Base-by-base conservation (phyloP, 2,797 vertebrate species). In the Bucorvus abyssinicus region DNA sequence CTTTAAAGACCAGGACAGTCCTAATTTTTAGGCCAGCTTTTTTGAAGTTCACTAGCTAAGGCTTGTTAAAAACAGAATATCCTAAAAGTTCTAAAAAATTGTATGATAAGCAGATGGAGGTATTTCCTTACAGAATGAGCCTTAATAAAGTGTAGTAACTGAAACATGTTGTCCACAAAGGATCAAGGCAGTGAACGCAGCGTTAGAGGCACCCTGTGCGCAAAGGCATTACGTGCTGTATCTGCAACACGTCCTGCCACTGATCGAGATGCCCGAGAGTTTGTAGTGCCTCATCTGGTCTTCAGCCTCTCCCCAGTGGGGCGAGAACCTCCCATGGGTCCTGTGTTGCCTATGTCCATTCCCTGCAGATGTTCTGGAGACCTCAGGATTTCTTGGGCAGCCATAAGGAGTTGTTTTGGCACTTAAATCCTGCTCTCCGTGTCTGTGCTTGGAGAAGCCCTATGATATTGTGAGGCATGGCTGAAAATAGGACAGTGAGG, bases 31-130 rank as follows among this genome's bases (percentile, higher is more conserved):
- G 42, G 60, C 49, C 75, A 89, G 85, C 75, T 87, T 80, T 64
- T 94, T 92, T 76, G 77, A 92, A 91, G 64, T 90, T 79, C 60
- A 60, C 49, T 57, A 40, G 81, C 75, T 88, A 87, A 92, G 74
- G 14, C 78, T 79, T 94, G 55, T 84, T 90, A 88, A 94, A 93
- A 89, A 56, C 67, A 73, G 84, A 95, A 74, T 56, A 92, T 64
- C 84, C 69, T 92, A 82, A 93, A 77, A 1, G 26, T 53, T 79
- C 77, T 86, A 57, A 90, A 91, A 91, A 27, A 53, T 56, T 52
- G 19, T 68, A 74, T 45, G 44, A 93, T 75, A 92, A 93, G 78
- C 84, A 93, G 88, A 90, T 84, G 60, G 78, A 95, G 40, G 49
- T 63, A 70, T 92, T 95, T 75, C 55, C 76, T 95, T 56, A 79